A percentile compares a stretch with the other conserved stretches of the same genome.
These are phyloP conservation scores for Eulemur rufifrons DNA, from an alignment of 2,113 vertebrate species.

Conservation along the genomic window DNA sequence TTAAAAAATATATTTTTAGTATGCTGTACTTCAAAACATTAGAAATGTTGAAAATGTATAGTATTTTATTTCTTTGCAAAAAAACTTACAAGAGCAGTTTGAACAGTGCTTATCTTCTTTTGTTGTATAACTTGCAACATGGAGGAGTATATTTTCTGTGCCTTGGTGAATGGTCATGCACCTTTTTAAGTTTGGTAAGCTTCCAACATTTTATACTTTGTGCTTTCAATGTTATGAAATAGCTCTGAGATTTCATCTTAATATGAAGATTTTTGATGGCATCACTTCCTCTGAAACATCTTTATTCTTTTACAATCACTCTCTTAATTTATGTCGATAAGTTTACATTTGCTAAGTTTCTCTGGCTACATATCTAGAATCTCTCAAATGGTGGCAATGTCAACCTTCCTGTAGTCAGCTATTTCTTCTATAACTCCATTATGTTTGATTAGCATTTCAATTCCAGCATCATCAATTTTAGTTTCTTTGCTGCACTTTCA, in stretches of 20 bases:
- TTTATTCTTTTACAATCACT: neutral
- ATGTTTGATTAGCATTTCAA: neutral
- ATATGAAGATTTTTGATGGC: neutral
- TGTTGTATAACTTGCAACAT: neutral
- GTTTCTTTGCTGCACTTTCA: neutral
- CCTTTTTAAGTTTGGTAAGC: neutral
- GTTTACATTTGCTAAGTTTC: neutral
- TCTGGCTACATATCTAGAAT: neutral
- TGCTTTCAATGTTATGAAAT: neutral
- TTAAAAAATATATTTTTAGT: neutral
- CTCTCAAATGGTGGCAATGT: neutral
- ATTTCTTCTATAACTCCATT: neutral
- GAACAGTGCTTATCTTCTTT: neutral
- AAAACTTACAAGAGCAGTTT: neutral
- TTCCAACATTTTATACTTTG: neutral
- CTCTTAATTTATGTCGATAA: neutral
- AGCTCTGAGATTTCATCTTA: neutral
- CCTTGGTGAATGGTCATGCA: neutral
- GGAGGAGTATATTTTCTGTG: neutral
- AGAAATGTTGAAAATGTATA: neutral
- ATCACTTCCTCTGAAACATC: neutral
- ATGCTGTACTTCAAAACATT: neutral
- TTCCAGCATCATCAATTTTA: neutral
- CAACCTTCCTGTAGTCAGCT: neutral
- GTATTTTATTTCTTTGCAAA: neutral